Base-by-base conservation (phyloP, 2,888 invertebrate species). In the Glyphotaelius pellucidus region DNA sequence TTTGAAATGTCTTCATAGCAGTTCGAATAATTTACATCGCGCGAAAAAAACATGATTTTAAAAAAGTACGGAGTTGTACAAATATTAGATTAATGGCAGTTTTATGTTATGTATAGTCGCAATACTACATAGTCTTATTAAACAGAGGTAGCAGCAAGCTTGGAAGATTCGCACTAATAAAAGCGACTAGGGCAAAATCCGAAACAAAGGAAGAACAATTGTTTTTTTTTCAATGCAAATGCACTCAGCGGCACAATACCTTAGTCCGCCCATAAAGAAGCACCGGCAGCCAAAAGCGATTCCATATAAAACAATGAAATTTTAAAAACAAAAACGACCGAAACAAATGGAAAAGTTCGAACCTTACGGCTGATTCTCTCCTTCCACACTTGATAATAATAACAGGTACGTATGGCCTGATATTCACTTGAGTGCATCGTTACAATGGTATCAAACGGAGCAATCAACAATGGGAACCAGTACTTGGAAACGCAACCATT, bases 361-460 rank as follows among this genome's bases (percentile, higher is more conserved):
- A 89, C 91, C 92, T 91, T 89, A 89, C 92, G 92, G 92, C 91
- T 92, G 92, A 92, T 91, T 35, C 91, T 84, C 90, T 38, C 30
- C 90, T 67, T 84, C 90, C 80, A 80, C 88, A 89, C 88, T 89
- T 79, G 79, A 79, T 89, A 80, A 89, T 89, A 89, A 89, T 89
- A 89, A 80, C 80, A 89, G 80, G 86, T 86, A 83, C 30, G 81
- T 47, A 81, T 38, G 90, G 83, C 80, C 91, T 92, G 92, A 93
- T 93, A 93, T 93, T 92, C 93, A 92, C 92, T 92, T 93, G 92
- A 85, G 91, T 88, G 92, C 91, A 91, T 92, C 92, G 89, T 91
- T 90, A 93, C 93, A 93, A 93, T 93, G 91, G 92, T 93, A 93
- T 93, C 93, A 91, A 91, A 91, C 80, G 91, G 84, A 86, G 92